These are phyloP conservation scores for Aethes cnicana DNA, from an alignment of 2,888 invertebrate genomes.

Conservation along the genomic window DNA sequence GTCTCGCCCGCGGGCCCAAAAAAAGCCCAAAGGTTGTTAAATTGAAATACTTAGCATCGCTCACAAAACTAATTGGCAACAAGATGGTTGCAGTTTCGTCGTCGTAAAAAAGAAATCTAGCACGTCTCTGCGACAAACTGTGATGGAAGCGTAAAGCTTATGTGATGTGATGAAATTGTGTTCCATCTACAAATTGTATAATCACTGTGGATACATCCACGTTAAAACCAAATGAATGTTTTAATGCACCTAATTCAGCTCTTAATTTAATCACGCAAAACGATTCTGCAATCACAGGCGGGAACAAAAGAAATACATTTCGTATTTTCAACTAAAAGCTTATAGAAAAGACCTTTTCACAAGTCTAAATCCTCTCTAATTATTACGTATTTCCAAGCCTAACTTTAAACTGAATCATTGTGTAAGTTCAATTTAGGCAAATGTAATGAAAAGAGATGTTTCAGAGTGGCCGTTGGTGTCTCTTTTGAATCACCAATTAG, in stretches of 20 bases:
- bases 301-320: constrained; percentile 4
- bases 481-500: constrained; percentile 46
- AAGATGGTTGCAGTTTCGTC: no score
- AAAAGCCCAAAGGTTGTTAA: no score
- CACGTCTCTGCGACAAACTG: no score
- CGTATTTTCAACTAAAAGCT: constrained; percentile 5
- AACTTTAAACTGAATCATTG: constrained; percentile 31
- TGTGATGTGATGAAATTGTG: constrained; percentile 8
- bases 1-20: no score
- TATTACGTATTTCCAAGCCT: constrained; percentile 31
- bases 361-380: constrained; percentile 35
- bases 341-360: constrained; percentile 28
- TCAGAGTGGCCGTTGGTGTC: constrained; percentile 31
- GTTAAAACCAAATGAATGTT: background rate
- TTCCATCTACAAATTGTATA: no score
- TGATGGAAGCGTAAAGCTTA: no score
- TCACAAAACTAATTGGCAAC: no score
- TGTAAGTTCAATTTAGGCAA: constrained; percentile 30
- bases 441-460: constrained; percentile 34
- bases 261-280: background rate
- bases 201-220: background rate
- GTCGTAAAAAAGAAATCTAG: no score
- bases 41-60: no score
- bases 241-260: background rate
- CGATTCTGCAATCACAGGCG: background rate